Evolutionary conservation across 1,140 invertebrate species (phyloP), one percentile per base, ranked within the genome.

Genomic region (Brachionus calyciflorus): DNA sequence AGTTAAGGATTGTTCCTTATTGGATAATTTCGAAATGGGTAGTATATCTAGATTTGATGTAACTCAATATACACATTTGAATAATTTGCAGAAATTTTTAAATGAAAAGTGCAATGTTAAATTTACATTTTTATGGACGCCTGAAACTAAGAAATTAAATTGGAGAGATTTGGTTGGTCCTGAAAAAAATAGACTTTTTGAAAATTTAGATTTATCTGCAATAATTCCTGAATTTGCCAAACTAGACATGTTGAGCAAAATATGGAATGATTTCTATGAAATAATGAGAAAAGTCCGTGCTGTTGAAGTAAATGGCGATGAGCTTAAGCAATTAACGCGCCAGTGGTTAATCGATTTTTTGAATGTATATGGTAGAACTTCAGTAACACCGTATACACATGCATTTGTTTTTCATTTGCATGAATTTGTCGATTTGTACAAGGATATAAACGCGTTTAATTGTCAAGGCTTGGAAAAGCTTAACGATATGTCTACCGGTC

Each of bases 381-480:
- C 69, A n/a, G 46, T 73, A 1, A 73, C 69, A 28, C 69, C 69
- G 0, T 73, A 73, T 19, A 73, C 51, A 46, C 69, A 73, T 30
- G 69, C 69, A 21, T 73, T 73, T 37, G 69, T 73, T 1, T 7
- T 46, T 0, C 69, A 73, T 28, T 19, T 73, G 9, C 69, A 73
- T 24, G 69, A 73, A 28, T 73, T 73, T 73, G 46, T 73, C 17
- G 9, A 30, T 49, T 51, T 73, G 33, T 73, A 73, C 30, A 48
- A 73, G 19, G 69, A 73, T 5, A 73, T 73, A 49, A 73, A 73
- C 30, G 69, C 69, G 10, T 73, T 73, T 46, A 73, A 73, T 51
- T 73, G 69, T 17, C 69, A 73, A 33, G 69, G 69, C 12, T 24
- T 73, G n/a, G 69, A 73, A 73, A 73, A 73, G 33, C 17, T 73